phyloP scores from a whole-genome alignment of 2,797 vertebrate genomes.

The Brotula barbata region DNA sequence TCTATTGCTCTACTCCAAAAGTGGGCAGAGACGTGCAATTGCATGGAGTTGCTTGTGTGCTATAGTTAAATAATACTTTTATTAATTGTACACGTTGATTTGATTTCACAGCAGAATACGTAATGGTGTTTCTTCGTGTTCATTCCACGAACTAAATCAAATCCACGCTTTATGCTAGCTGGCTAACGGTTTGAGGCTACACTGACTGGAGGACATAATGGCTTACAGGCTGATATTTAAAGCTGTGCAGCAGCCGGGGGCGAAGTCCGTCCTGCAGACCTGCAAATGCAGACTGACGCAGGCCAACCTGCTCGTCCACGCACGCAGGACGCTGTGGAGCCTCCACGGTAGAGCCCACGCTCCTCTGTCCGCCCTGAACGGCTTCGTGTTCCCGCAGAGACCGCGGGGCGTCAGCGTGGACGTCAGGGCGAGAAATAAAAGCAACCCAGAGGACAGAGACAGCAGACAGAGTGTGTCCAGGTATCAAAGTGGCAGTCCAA shows the following conservation, averaged over 20 bases:
- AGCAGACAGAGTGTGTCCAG: slow-evolving; percentile 69
- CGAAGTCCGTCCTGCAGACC: slow-evolving; percentile 27
- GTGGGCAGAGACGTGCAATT: neutral
- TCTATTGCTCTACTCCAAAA: no score
- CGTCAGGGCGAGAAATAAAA: slow-evolving; percentile 47
- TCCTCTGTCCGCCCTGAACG: neutral
- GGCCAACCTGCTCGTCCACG: slow-evolving; percentile 14
- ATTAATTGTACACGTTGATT: neutral
- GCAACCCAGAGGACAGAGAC: slow-evolving; percentile 46
- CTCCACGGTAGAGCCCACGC: neutral
- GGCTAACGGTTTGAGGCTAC: neutral
- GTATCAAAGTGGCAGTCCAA: slow-evolving; percentile 52
- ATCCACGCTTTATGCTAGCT: neutral
- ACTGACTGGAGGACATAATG: slow-evolving; percentile 34
- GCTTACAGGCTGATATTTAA: slow-evolving; percentile 65
- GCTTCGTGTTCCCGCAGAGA: slow-evolving; percentile 6
- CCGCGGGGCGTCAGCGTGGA: slow-evolving; percentile 51
- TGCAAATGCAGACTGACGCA: slow-evolving; percentile 37
- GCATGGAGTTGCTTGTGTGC: no score
- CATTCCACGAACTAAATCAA: neutral
- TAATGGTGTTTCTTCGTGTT: neutral
- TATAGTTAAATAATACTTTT: no score
- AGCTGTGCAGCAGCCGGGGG: slow-evolving; percentile 38
- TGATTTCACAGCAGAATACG: accelerated
- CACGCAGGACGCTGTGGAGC: slow-evolving; percentile 4